Evolutionary conservation across 2,113 vertebrate species (phyloP), one percentile per base, ranked within the genome.

Genomic region (Myotis yumanensis): DNA sequence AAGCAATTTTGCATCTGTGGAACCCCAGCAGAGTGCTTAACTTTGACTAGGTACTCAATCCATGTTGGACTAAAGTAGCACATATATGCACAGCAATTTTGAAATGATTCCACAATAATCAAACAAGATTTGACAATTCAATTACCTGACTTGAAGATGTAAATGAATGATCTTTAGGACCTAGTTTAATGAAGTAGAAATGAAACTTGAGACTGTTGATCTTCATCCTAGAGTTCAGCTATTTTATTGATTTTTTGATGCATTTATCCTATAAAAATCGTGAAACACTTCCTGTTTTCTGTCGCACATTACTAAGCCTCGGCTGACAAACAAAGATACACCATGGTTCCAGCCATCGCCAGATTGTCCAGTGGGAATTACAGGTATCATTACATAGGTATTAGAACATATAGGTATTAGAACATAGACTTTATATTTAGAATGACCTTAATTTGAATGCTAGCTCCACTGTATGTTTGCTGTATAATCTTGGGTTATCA

Each of bases 101-200:
- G 68, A 10, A 68, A 11, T 43, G 17, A 76, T 84, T 77, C 2
- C 25, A 91, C 69, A 12, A 69, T 91, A 93, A 91, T 91, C 17
- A 93, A 93, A 89, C 51, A 66, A 69, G 25, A 72, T 57, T 59
- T 89, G 46, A 80, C 68, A 89, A 79, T 16, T 83, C 18, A 69
- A 11, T 93, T 89, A 91, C 40, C 22, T 85, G 83, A 82, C 7
- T 71, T 83, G 80, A 72, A 48, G 23, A 79, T 62, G 28, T 77
- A 95, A 86, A 89, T 86, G 22, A 86, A 77, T 52, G 51, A 46
- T 30, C 11, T 51, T 96, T 89, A 77, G 7, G 25, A 48, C 7
- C 51, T 82, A 89, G 5, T 54, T 85, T 75, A 86, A 64, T 80
- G 51, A 5, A 62, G 40, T 71, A 77, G 23, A 91, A 86, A 73